A percentile compares a stretch with the other conserved stretches of the same genome.
Conservation (phyloP, 2,113 vertebrate species). For the Clarias gariepinus region DNA sequence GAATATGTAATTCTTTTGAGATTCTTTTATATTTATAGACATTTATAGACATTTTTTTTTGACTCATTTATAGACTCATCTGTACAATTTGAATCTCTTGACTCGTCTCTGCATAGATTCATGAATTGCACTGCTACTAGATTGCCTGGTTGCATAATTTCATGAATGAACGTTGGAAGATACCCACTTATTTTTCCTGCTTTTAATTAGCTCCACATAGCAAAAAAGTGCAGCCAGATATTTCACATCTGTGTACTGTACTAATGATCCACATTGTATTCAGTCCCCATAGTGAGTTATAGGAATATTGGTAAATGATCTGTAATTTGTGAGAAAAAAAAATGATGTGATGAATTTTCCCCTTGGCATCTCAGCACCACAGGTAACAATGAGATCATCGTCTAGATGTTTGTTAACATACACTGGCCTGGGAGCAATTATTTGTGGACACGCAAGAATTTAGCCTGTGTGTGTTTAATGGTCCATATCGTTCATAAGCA, state of each 20-base stretch:
- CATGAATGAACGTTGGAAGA: background rate
- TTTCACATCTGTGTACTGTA: background rate
- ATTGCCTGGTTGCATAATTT: background rate
- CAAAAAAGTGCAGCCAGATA: background rate
- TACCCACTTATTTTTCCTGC: background rate
- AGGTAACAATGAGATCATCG: conserved; percentile 70
- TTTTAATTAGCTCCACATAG: background rate
- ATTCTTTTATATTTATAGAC: background rate
- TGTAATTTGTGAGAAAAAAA: background rate
- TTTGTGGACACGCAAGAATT: conserved; percentile 67
- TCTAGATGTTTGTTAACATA: conserved; percentile 57
- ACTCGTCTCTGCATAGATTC: background rate
- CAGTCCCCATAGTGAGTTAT: background rate
- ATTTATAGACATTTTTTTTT: too few species aligned
- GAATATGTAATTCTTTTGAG: background rate
- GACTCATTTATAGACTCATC: too few species aligned
- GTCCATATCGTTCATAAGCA: conserved; percentile 20
- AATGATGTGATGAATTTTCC: background rate
- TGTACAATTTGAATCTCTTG: background rate
- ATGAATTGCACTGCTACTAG: background rate
- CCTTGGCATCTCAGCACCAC: conserved; percentile 57
- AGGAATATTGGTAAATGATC: background rate
- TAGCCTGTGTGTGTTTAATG: background rate
- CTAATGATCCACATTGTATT: background rate
- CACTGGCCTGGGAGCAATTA: conserved; percentile 65